phyloP scores from a whole-genome alignment of 2,113 vertebrate genomes.

The Solenodon paradoxus region DNA sequence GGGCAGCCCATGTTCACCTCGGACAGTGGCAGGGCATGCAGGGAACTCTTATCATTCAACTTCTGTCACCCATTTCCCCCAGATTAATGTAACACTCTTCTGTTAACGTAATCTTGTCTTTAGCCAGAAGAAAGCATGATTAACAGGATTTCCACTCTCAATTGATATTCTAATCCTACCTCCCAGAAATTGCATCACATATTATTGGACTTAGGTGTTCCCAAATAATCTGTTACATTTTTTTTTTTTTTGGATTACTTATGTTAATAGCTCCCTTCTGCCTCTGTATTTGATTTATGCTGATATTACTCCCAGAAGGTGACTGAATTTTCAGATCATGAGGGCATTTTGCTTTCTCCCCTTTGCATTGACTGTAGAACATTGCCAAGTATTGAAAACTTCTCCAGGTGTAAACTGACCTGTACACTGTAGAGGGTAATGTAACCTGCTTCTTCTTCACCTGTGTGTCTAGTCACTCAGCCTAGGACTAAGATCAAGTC shows the following conservation, averaged over 20 bases:
- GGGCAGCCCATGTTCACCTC: neutral
- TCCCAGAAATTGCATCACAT: neutral
- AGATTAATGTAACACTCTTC: neutral
- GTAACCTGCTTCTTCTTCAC: neutral
- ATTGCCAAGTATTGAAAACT: neutral
- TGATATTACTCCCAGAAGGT: neutral
- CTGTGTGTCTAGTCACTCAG: neutral
- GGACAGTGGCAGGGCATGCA: neutral
- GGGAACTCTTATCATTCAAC: neutral
- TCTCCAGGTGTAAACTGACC: neutral
- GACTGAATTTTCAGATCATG: neutral
- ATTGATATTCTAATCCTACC: neutral
- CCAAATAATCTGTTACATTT: neutral
- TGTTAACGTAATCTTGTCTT: neutral
- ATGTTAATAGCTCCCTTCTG: neutral
- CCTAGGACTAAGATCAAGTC: neutral
- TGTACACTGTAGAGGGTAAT: neutral
- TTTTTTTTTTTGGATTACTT: conserved; percentile 24
- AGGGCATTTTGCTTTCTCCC: neutral
- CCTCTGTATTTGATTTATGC: neutral
- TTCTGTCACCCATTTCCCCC: neutral
- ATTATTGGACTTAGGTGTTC: neutral
- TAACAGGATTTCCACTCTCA: neutral
- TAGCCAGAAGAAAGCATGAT: neutral
- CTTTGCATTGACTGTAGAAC: neutral